These are phyloP conservation scores for Jordanella pulchra DNA, from an alignment of 2,797 vertebrate species.

Conservation along the genomic window DNA sequence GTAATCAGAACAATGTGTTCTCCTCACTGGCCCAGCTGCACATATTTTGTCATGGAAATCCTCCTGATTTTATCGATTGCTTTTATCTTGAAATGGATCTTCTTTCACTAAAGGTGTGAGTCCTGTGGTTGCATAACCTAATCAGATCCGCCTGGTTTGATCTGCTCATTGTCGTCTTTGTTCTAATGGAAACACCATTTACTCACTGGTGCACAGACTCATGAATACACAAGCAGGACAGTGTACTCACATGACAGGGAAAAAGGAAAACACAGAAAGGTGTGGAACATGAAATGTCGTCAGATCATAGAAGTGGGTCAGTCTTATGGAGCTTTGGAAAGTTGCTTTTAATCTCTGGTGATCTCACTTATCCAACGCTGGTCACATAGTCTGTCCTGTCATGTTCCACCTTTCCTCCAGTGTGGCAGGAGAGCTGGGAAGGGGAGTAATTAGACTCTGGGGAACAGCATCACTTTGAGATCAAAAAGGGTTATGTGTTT, in stretches of 20 bases:
- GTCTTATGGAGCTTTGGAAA: slow-evolving; percentile 23
- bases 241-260: slow-evolving; percentile 5
- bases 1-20: slow-evolving; percentile 60
- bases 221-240: slow-evolving; percentile 56
- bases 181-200: slow-evolving; percentile 51
- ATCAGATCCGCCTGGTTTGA: slow-evolving; percentile 63
- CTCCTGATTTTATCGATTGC: slow-evolving; percentile 47
- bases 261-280: slow-evolving; percentile 29
- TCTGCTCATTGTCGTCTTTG: slow-evolving; percentile 52
- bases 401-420: slow-evolving; percentile 12
- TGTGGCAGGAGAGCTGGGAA: slow-evolving; percentile 25
- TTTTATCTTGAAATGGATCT: slow-evolving; percentile 65
- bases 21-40: slow-evolving; percentile 59
- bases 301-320: slow-evolving; percentile 12
- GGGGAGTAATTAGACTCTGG: slow-evolving; percentile 59
- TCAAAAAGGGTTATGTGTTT: slow-evolving; percentile 16
- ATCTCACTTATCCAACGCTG: slow-evolving; percentile 15
- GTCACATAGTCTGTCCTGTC: slow-evolving; percentile 6
- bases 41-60: slow-evolving; percentile 72
- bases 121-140: slow-evolving; percentile 38
- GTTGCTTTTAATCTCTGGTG: slow-evolving; percentile 22
- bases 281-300: slow-evolving; percentile 34
- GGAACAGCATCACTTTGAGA: slow-evolving; percentile 39
- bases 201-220: slow-evolving; percentile 38
- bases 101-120: slow-evolving; percentile 52